Percentiles rank a stretch among this genome's conserved stretches.
Conservation (phyloP, 2,113 vertebrate genomes). For the Maccullochella peelii region DNA sequence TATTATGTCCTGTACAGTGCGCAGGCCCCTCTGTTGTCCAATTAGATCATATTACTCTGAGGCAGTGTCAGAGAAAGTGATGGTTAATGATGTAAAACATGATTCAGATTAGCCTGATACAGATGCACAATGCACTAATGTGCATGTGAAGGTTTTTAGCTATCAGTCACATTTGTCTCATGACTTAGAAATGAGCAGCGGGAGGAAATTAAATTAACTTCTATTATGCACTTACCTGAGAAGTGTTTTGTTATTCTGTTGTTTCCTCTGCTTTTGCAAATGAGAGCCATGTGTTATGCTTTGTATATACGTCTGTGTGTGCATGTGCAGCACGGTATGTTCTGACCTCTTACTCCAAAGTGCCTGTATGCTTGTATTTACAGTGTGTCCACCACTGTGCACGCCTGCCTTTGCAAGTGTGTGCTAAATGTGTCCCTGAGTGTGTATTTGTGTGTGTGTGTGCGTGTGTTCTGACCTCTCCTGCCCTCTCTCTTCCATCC, state of each 20-base stretch:
- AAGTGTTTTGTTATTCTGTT: slow-evolving; percentile 36
- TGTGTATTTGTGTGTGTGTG: slow-evolving; percentile 5
- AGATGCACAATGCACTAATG: slow-evolving; percentile 12
- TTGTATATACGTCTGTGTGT: background rate
- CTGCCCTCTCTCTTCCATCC: slow-evolving; percentile 60
- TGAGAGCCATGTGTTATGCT: slow-evolving; percentile 44
- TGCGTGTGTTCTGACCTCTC: slow-evolving; percentile 72
- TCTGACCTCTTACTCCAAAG: slow-evolving; percentile 26
- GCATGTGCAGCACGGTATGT: background rate
- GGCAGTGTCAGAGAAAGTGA: slow-evolving; percentile 51
- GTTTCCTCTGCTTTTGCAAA: slow-evolving; percentile 27
- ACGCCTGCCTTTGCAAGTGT: slow-evolving; percentile 2
- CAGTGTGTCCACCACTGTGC: background rate
- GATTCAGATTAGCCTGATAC: slow-evolving; percentile 47
- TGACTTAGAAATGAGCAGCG: slow-evolving; percentile 39
- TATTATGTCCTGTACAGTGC: slow-evolving; percentile 31
- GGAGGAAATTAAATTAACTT: slow-evolving; percentile 54
- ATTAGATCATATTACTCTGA: slow-evolving; percentile 67
- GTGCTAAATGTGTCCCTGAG: slow-evolving; percentile 29
- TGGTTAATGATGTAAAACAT: slow-evolving; percentile 51
- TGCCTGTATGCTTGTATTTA: slow-evolving; percentile 24
- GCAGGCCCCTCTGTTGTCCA: slow-evolving; percentile 59
- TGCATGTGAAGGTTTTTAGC: background rate
- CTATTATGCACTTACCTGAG: slow-evolving; percentile 46
- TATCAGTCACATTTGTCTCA: slow-evolving; percentile 41